Percentiles rank a stretch among this genome's conserved stretches.
These are phyloP conservation scores for Hoplodrina ambigua DNA, from an alignment of 2,888 invertebrate species.

Conservation along the genomic window DNA sequence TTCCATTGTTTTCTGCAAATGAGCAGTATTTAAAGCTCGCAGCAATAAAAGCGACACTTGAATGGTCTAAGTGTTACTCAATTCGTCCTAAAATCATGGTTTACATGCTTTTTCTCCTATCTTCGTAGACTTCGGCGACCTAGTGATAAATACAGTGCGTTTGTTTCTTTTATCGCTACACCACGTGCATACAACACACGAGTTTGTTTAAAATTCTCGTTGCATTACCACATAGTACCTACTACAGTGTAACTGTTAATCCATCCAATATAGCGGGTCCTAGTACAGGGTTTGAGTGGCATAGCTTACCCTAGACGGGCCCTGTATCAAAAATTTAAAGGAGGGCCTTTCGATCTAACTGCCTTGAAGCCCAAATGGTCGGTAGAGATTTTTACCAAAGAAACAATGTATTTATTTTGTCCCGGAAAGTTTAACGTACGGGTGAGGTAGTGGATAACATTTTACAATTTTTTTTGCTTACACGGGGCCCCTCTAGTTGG, in stretches of 20 bases:
- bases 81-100: not conserved
- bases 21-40: no score
- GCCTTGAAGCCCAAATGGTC: no score
- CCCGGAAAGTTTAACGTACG: no score
- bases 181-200: conserved; percentile 19
- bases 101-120: conserved; percentile 8
- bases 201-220: conserved; percentile 35
- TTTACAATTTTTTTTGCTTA: no score
- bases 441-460: no score
- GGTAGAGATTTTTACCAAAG: no score
- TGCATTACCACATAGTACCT: conserved; percentile 7
- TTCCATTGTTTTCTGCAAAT: not conserved
- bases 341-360: no score
- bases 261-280: not conserved
- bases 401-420: no score
- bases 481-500: no score
- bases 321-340: no score
- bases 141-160: conserved; percentile 3
- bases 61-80: not conserved
- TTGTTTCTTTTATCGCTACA: conserved; percentile 28
- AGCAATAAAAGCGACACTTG: no score
- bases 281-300: not conserved
- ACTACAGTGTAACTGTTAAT: conserved; percentile 21
- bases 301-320: no score
- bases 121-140: conserved; percentile 15